Evolutionary conservation across 2,888 invertebrate genomes (phyloP).

Genomic region (Lathronympha strigana): DNA sequence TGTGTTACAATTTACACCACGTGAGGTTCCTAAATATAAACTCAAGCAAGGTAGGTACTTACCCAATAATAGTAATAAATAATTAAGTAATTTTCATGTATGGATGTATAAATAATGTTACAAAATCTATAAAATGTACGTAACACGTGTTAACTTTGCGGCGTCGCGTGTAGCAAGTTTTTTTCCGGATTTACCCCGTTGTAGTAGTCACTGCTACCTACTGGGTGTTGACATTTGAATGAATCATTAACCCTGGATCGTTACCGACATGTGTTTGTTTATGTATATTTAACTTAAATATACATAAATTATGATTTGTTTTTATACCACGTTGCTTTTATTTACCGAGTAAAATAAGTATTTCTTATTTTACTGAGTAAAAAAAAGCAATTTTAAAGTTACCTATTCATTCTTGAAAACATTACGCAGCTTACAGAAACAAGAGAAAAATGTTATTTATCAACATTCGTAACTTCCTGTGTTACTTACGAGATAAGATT

Average conservation of each 20-base stretch:
- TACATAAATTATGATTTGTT: background rate
- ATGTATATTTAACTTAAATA: background rate
- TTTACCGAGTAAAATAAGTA: background rate
- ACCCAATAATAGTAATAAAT: no score
- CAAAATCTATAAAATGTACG: background rate
- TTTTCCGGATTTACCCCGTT: slow-evolving; percentile 35
- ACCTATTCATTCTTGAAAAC: no score
- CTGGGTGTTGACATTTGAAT: slow-evolving; percentile 18
- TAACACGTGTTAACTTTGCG: slow-evolving; percentile 18
- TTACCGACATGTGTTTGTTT: slow-evolving; percentile 19
- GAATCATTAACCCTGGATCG: slow-evolving; percentile 33
- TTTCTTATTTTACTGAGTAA: background rate
- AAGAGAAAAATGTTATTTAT: background rate
- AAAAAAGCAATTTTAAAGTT: no score
- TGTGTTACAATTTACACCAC: no score
- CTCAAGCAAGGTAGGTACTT: no score
- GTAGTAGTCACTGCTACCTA: background rate
- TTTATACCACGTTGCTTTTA: background rate
- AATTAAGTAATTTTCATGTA: no score
- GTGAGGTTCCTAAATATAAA: no score
- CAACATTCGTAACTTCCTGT: background rate
- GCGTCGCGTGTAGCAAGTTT: slow-evolving; percentile 46
- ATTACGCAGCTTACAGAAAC: background rate
- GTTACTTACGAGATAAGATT: background rate
- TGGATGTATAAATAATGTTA: background rate